A percentile compares a stretch with the other conserved stretches of the same genome.
These are phyloP conservation scores for Phrynocephalus versicolor DNA, from an alignment of 2,113 vertebrate genomes.

Conservation along the genomic window DNA sequence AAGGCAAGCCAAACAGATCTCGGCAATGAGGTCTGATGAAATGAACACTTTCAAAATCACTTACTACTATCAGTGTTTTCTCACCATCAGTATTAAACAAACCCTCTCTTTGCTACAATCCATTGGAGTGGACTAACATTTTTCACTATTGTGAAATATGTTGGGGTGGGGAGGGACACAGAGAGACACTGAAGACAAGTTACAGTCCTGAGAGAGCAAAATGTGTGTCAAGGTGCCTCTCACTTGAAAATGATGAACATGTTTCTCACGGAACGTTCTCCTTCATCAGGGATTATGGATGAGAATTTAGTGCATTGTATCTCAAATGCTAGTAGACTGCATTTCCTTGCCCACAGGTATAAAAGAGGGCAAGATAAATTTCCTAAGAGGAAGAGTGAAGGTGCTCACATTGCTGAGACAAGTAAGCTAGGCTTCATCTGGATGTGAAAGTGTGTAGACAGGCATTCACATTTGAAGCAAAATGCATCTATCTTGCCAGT, in stretches of 20 bases:
- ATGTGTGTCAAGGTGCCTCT: no score
- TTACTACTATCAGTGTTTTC: background rate
- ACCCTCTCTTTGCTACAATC: background rate
- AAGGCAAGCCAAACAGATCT: background rate
- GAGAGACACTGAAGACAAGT: no score
- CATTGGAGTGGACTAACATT: background rate
- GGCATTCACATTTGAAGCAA: background rate
- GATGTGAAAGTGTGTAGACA: background rate
- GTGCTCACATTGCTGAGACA: background rate
- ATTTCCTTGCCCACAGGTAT: no score
- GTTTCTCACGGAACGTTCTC: no score
- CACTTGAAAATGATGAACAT: no score
- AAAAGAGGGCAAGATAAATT: no score
- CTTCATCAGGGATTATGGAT: no score
- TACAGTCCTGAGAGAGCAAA: no score
- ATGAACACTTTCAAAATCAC: conserved; percentile 1
- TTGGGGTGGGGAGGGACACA: no score
- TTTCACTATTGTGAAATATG: background rate
- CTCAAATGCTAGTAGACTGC: no score
- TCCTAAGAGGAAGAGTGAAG: background rate
- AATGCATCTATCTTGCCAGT: no score
- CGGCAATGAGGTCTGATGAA: background rate
- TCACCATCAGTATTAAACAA: background rate
- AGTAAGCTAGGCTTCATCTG: background rate
- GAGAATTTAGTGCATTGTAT: no score